These are phyloP conservation scores for Myrmophylax atrothorax DNA, from an alignment of 2,113 vertebrate species.

Conservation along the genomic window DNA sequence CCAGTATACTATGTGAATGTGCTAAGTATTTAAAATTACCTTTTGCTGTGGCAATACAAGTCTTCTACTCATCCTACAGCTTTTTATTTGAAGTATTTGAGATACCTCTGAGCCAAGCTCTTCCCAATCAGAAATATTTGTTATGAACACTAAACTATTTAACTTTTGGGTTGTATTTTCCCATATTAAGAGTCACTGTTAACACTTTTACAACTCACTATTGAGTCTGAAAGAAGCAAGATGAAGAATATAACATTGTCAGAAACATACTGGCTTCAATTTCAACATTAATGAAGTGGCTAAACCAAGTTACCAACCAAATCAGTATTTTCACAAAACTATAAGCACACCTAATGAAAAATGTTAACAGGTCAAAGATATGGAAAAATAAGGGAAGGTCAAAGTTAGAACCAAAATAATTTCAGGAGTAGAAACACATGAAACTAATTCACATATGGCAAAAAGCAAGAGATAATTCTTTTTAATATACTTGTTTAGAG, in stretches of 20 bases:
- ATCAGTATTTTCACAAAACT: neutral
- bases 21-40: neutral
- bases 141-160: neutral
- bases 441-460: neutral
- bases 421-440: neutral
- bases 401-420: neutral
- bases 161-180: neutral
- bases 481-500: neutral
- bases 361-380: neutral
- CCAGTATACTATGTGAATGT: neutral
- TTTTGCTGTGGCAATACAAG: neutral
- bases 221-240: neutral
- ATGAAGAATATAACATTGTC: neutral
- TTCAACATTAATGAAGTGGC: neutral
- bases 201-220: neutral
- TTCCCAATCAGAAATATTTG: neutral
- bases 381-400: neutral
- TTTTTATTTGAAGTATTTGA: neutral
- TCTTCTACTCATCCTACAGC: neutral
- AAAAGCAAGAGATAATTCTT: neutral
- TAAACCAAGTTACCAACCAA: neutral
- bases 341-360: neutral
- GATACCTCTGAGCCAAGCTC: neutral
- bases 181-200: neutral
- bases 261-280: neutral